Conservation (phyloP, 1,140 invertebrate genomes). For the Ceratoteleas bidentatus region DNA sequence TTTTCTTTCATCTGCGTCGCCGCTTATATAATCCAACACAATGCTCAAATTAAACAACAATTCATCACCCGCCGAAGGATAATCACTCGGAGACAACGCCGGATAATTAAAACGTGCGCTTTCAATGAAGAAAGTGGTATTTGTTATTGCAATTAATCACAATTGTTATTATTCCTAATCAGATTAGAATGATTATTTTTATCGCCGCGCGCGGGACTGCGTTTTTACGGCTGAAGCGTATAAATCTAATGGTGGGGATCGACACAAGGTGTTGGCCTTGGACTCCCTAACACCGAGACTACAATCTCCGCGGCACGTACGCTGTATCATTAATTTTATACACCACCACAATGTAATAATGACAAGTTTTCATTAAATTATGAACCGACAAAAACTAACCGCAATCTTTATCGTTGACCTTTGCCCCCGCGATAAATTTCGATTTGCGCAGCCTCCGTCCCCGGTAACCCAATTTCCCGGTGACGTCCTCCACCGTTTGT, state of each 20-base stretch:
- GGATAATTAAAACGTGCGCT: constrained; percentile 24
- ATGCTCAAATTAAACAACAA: constrained; percentile 18
- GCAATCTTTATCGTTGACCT: constrained; percentile 26
- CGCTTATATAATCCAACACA: constrained; percentile 11
- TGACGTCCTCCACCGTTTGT: constrained; percentile 11
- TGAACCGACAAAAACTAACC: constrained; percentile 30
- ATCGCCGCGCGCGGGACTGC: constrained; percentile 20
- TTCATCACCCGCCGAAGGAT: constrained; percentile 11
- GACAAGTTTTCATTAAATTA: constrained; percentile 49
- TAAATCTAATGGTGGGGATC: constrained; percentile 66
- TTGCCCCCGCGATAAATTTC: constrained; percentile 4
- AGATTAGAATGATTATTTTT: constrained; percentile 44
- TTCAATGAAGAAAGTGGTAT: constrained; percentile 31
- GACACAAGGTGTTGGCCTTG: constrained; percentile 79
- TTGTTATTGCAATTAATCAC: constrained; percentile 50
- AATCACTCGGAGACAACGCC: constrained; percentile 7
- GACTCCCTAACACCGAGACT: constrained; percentile 75
- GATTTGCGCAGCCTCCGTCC: neutral
- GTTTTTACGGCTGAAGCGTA: constrained; percentile 28
- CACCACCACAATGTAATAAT: constrained; percentile 41
- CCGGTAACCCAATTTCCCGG: neutral
- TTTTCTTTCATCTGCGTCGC: constrained; percentile 26
- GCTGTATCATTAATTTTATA: constrained; percentile 60
- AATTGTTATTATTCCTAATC: constrained; percentile 52
- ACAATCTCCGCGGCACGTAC: constrained; percentile 72